These are phyloP conservation scores for Meghimatium bilineatum DNA, from an alignment of 2,888 invertebrate species.

Conservation along the genomic window DNA sequence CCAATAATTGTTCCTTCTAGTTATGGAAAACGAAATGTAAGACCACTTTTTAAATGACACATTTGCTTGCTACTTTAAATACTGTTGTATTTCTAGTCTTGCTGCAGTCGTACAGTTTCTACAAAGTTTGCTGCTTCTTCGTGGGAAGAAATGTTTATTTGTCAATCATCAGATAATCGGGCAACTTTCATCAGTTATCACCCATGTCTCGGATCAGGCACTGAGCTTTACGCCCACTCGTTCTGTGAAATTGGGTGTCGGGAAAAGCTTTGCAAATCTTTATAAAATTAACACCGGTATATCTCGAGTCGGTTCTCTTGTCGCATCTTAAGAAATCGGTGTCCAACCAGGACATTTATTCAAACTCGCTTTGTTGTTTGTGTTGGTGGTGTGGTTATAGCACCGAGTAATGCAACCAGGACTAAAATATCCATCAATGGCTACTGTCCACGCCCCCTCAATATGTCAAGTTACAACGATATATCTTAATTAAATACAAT, in stretches of 20 bases:
- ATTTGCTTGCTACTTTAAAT: neutral
- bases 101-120: neutral
- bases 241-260: neutral
- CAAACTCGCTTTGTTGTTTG: neutral
- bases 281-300: neutral
- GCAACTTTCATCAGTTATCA: neutral
- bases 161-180: neutral
- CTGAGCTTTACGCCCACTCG: neutral
- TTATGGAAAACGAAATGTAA: no score
- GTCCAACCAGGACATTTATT: neutral
- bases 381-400: neutral
- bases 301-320: neutral
- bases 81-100: neutral
- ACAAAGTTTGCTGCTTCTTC: no score
- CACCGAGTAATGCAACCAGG: neutral
- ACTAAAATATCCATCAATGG: slow-evolving; percentile 15
- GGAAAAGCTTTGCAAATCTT: slow-evolving; percentile 7
- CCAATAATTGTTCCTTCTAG: no score
- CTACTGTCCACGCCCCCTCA: slow-evolving; percentile 4
- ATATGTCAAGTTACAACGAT: neutral
- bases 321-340: neutral
- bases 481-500: slow-evolving; percentile 13
- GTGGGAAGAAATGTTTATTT: neutral
- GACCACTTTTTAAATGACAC: neutral
- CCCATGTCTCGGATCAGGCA: neutral